These are phyloP conservation scores for Stichopus horrens DNA, from an alignment of 53 echinoderm and acorn worm genomes.

Conservation along the genomic window DNA sequence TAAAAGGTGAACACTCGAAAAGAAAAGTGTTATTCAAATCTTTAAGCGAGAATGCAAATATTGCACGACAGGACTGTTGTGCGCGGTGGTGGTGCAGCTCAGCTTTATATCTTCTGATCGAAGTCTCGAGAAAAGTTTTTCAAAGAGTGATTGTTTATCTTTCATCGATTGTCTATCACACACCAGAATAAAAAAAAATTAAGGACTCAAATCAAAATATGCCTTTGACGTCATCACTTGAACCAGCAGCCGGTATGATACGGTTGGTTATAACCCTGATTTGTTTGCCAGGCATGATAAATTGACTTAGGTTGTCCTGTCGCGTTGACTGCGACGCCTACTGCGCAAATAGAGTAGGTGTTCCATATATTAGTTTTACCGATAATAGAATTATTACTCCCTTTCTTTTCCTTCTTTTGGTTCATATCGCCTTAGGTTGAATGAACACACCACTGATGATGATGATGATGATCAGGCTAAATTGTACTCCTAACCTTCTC, in stretches of 20 bases:
- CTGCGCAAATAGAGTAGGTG: conserved; percentile 3
- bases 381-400: no score
- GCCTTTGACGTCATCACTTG: neutral
- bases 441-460: no score
- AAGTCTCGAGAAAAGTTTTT: neutral
- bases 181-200: neutral
- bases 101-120: no score
- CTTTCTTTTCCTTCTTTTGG: no score
- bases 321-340: neutral
- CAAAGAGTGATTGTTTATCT: neutral
- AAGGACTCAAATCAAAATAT: neutral
- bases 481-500: no score
- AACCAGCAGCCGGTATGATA: neutral
- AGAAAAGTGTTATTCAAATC: no score
- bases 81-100: no score
- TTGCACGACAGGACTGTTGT: no score
- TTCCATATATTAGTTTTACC: conserved; percentile 7
- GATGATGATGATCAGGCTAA: no score
- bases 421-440: no score
- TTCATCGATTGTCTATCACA: neutral
- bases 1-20: no score
- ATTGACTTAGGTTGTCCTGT: conserved; percentile 3
- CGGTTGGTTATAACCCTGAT: neutral
- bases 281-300: conserved; percentile 2
- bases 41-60: no score